Conservation (phyloP, 2,113 vertebrate genomes). For the Hepsetus odoe region DNA sequence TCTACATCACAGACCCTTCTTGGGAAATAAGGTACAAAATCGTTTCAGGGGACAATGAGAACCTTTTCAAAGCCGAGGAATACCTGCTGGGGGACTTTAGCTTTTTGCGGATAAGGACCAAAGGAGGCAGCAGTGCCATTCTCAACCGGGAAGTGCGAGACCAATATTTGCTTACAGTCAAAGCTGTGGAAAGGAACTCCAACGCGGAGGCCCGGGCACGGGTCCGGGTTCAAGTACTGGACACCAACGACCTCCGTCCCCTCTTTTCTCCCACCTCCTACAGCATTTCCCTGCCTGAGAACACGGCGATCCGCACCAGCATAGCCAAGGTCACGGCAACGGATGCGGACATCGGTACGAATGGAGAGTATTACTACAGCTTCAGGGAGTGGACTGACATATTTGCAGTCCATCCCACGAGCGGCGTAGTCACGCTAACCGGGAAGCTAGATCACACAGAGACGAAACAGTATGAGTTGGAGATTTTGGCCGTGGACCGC, state of each 20-base stretch:
- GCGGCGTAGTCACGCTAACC: slow-evolving; percentile 87
- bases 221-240: slow-evolving; percentile 90
- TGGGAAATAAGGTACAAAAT: slow-evolving; percentile 98
- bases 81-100: slow-evolving; percentile 92
- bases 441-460: slow-evolving; percentile 88
- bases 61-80: slow-evolving; percentile 98
- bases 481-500: slow-evolving; percentile 93
- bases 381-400: slow-evolving; percentile 93
- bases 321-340: slow-evolving; percentile 92
- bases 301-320: slow-evolving; percentile 89
- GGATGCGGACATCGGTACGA: slow-evolving; percentile 96
- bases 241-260: slow-evolving; percentile 95
- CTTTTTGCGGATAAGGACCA: slow-evolving; percentile 97
- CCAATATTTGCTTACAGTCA: slow-evolving; percentile 88
- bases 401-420: slow-evolving; percentile 96
- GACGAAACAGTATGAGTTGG: slow-evolving; percentile 86
- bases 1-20: slow-evolving; percentile 80
- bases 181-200: slow-evolving; percentile 87
- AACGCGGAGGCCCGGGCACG: slow-evolving; percentile 83
- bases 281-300: slow-evolving; percentile 91
- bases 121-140: slow-evolving; percentile 96
- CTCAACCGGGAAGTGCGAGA: slow-evolving; percentile 97
- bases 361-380: slow-evolving; percentile 98
- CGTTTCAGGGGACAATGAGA: slow-evolving; percentile 94
- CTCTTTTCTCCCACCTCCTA: slow-evolving; percentile 97